phyloP scores from a whole-genome alignment of 2,797 vertebrate species.

The Pseudomugil gertrudae region DNA sequence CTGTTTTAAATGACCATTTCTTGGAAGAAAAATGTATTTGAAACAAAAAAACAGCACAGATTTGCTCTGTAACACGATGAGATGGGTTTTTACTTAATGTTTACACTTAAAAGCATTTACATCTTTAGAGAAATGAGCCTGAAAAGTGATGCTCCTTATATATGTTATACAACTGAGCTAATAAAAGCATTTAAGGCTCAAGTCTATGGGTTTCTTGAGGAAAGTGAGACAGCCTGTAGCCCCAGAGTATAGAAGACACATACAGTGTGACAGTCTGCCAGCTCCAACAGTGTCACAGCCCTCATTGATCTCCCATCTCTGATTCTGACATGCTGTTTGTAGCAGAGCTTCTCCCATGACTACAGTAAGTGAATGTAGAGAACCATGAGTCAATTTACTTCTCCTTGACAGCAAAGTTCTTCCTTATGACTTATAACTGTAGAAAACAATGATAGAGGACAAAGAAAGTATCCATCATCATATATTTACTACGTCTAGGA shows the following conservation, averaged over 20 bases:
- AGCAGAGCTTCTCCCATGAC: slow-evolving; percentile 32
- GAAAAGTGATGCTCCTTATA: background rate
- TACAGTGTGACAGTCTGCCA: slow-evolving; percentile 42
- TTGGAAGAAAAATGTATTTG: background rate
- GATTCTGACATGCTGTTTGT: slow-evolving; percentile 39
- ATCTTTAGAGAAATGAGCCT: background rate
- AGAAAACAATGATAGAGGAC: slow-evolving; percentile 7
- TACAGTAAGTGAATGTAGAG: slow-evolving; percentile 41
- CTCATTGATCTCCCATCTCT: slow-evolving; percentile 58
- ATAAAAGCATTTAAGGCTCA: slow-evolving; percentile 1
- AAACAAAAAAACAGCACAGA: background rate
- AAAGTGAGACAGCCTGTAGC: slow-evolving; percentile 33
- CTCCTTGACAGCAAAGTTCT: slow-evolving; percentile 32
- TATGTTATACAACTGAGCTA: slow-evolving; percentile 13
- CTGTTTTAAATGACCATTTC: no score
- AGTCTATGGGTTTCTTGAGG: slow-evolving; percentile 29
- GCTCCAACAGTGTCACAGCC: slow-evolving; percentile 52
- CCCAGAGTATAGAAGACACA: slow-evolving; percentile 17
- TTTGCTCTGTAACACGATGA: no score
- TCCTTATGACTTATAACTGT: slow-evolving; percentile 30
- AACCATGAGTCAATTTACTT: slow-evolving; percentile 40
- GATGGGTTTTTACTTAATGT: no score
- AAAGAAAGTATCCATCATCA: slow-evolving; percentile 20
- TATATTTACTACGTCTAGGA: slow-evolving; percentile 22
- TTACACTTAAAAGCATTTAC: background rate